These are phyloP conservation scores for Seira ritae DNA, from an alignment of 2,888 invertebrate species.

Conservation along the genomic window DNA sequence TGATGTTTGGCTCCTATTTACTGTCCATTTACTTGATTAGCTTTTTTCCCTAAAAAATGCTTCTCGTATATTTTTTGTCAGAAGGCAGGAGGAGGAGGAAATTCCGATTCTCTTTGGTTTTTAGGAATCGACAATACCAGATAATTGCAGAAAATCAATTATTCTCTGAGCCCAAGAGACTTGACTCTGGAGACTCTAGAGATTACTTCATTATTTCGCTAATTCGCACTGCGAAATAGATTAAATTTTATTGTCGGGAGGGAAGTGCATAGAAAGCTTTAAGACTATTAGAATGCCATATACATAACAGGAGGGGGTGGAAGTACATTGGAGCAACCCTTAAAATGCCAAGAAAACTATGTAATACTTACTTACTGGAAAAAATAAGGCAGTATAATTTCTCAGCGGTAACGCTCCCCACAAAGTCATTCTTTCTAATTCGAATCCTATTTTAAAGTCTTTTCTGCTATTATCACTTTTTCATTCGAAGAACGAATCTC, in stretches of 20 bases:
- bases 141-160: conserved; percentile 1
- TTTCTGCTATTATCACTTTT: conserved; percentile 10
- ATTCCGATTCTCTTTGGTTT: neutral
- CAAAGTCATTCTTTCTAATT: conserved; percentile 8
- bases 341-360: conserved; percentile 44
- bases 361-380: too few relatives aligned
- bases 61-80: too few relatives aligned
- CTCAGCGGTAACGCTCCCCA: conserved; percentile 1
- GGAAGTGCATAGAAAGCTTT: conserved; percentile 22
- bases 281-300: conserved; percentile 27
- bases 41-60: conserved; percentile 39
- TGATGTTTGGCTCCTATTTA: conserved; percentile 70
- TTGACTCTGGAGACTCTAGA: neutral
- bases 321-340: conserved; percentile 47
- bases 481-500: too few relatives aligned
- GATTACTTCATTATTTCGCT: conserved; percentile 36
- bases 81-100: neutral
- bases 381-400: neutral
- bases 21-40: conserved; percentile 71
- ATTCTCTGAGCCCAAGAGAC: too few relatives aligned
- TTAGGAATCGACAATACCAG: neutral
- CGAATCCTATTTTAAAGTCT: neutral
- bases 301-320: conserved; percentile 40
- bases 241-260: conserved; percentile 54
- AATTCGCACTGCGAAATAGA: conserved; percentile 54